These are phyloP conservation scores for Sylvietta virens DNA, from an alignment of 2,113 vertebrate genomes.

Conservation along the genomic window DNA sequence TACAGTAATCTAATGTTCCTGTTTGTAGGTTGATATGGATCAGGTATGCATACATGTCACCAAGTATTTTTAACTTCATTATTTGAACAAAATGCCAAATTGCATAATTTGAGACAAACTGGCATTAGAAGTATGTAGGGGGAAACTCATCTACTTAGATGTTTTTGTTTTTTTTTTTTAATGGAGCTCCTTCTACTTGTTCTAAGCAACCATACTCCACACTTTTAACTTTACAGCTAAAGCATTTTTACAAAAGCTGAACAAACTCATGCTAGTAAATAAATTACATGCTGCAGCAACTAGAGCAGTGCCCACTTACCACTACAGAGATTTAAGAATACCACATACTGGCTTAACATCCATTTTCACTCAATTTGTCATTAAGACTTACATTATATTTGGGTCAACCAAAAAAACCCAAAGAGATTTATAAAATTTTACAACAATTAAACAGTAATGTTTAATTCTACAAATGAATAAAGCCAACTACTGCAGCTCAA, in stretches of 20 bases:
- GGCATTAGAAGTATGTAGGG: neutral
- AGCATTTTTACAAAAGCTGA: constrained; percentile 22
- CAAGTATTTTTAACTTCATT: neutral
- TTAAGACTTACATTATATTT: constrained; percentile 87
- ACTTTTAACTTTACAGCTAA: constrained; percentile 29
- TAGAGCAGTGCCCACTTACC: constrained; percentile 32
- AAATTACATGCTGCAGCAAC: constrained; percentile 37
- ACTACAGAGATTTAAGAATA: constrained; percentile 37
- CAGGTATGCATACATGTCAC: neutral
- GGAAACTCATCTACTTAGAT: neutral
- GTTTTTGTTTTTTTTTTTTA: neutral
- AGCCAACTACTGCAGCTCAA: constrained; percentile 63
- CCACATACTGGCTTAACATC: constrained; percentile 48
- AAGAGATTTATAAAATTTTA: constrained; percentile 80
- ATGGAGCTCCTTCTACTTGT: neutral
- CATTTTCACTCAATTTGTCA: constrained; percentile 76
- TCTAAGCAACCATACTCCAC: neutral
- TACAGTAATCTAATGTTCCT: neutral
- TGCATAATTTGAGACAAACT: neutral
- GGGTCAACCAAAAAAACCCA: constrained; percentile 84
- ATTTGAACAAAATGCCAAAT: neutral
- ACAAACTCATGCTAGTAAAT: constrained; percentile 29
- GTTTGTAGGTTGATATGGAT: accelerated
- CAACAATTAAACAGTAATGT: constrained; percentile 76
- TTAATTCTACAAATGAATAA: constrained; percentile 74